Percentiles rank a stretch among this genome's conserved stretches.
These are phyloP conservation scores for Antechinus flavipes DNA, from an alignment of 2,113 vertebrate species.

Conservation along the genomic window DNA sequence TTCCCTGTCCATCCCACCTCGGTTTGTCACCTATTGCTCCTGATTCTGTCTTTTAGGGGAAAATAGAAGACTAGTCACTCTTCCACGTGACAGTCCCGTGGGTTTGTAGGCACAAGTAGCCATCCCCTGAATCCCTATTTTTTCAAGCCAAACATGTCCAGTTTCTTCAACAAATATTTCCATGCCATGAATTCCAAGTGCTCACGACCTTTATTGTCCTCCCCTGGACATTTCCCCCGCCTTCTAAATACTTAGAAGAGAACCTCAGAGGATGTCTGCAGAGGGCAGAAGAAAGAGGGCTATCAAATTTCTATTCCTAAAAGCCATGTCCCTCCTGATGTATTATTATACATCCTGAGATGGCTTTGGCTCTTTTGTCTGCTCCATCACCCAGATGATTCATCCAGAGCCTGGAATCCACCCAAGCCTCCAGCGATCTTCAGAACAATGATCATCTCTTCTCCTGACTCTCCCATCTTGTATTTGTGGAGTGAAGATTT, in stretches of 20 bases:
- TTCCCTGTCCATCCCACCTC: no score
- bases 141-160: no score
- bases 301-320: neutral
- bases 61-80: no score
- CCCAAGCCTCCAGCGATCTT: neutral
- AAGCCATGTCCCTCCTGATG: neutral
- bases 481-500: no score
- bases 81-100: no score
- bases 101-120: no score
- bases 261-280: no score
- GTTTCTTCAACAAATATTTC: no score
- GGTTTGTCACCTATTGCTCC: no score
- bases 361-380: neutral
- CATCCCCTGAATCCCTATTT: no score
- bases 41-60: no score
- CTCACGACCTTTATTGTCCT: neutral
- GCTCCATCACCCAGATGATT: neutral
- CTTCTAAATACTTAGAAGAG: neutral
- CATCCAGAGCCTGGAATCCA: neutral
- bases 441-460: neutral
- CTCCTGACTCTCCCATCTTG: neutral
- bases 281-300: neutral
- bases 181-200: no score
- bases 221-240: neutral
- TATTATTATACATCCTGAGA: neutral